Conservation (phyloP, 2,888 invertebrate genomes). For the Hirtodrosophila cameraria region DNA sequence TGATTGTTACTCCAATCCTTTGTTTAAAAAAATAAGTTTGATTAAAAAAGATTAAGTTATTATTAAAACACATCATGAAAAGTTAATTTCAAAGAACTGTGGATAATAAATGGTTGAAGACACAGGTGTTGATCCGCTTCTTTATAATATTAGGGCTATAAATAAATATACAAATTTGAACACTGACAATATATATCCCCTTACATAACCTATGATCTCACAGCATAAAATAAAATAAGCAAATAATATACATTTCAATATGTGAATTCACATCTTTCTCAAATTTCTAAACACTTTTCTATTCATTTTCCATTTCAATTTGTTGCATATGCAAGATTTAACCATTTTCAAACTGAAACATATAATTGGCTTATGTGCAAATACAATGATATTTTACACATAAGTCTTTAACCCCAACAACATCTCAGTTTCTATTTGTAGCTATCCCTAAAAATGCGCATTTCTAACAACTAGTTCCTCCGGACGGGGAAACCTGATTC, state of each 20-base stretch:
- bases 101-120: too few relatives aligned
- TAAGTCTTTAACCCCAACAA: constrained; percentile 18
- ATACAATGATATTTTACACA: constrained; percentile 21
- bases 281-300: neutral
- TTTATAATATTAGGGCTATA: too few relatives aligned
- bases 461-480: constrained; percentile 48
- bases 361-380: constrained; percentile 51
- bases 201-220: too few relatives aligned
- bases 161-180: too few relatives aligned
- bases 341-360: constrained; percentile 7
- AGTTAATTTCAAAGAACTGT: too few relatives aligned
- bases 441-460: neutral
- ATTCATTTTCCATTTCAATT: neutral
- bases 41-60: too few relatives aligned
- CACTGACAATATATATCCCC: too few relatives aligned
- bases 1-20: too few relatives aligned
- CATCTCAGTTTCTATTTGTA: constrained; percentile 9
- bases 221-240: neutral
- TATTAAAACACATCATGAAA: too few relatives aligned
- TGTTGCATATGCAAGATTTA: neutral
- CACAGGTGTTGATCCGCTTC: too few relatives aligned
- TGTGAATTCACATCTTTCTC: neutral
- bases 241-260: constrained; percentile 1
- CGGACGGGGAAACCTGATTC: constrained; percentile 53
- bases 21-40: too few relatives aligned